A percentile compares a stretch with the other conserved stretches of the same genome.
phyloP scores from a whole-genome alignment of 1,140 invertebrate species.

The Heterodera carotae region DNA sequence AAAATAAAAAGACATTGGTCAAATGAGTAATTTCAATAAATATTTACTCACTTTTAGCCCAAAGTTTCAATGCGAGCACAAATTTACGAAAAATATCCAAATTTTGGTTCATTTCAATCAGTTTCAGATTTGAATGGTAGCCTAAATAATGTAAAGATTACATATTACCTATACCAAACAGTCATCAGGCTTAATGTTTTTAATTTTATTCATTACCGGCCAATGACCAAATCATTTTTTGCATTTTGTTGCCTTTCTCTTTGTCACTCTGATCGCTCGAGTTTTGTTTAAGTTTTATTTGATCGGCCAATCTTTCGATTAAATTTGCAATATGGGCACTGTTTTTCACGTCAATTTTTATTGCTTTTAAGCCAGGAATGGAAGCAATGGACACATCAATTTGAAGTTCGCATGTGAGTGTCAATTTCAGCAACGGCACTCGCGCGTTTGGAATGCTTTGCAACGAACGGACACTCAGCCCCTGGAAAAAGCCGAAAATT shows the following conservation, averaged over 20 bases:
- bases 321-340: neutral
- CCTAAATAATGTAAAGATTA: neutral
- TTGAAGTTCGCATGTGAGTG: neutral
- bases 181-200: neutral
- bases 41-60: neutral
- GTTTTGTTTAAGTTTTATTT: neutral
- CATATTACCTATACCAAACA: too few species aligned
- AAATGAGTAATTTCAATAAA: neutral
- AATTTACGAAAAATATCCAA: neutral
- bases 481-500: too few species aligned
- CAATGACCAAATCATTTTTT: neutral
- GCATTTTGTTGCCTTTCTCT: neutral
- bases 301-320: neutral
- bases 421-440: neutral
- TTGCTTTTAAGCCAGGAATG: neutral
- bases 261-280: neutral
- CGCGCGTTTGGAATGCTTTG: neutral
- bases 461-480: neutral
- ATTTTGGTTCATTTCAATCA: neutral
- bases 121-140: neutral
- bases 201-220: neutral
- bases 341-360: neutral
- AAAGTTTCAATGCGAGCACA: neutral
- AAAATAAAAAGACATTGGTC: neutral
- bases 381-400: neutral